Evolutionary conservation across 2,113 vertebrate genomes (phyloP).

Genomic region (Melanostigma gelatinosum): DNA sequence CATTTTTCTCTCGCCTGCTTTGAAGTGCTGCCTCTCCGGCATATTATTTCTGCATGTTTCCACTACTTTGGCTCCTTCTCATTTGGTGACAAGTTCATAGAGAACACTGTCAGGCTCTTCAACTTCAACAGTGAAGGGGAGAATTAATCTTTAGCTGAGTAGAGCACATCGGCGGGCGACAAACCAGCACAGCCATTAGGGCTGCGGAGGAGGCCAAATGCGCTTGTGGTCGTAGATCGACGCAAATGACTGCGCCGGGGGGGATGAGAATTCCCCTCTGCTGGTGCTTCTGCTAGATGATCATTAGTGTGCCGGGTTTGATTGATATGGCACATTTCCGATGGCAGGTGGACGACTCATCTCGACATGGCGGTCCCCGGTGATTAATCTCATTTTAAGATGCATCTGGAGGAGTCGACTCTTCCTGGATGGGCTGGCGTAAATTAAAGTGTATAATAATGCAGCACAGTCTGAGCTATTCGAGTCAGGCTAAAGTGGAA

Average conservation of each 20-base stretch:
- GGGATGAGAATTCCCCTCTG: conserved; percentile 59
- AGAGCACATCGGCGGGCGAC: conserved; percentile 66
- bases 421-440: conserved; percentile 54
- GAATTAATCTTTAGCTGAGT: conserved; percentile 66
- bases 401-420: conserved; percentile 67
- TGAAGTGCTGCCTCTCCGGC: conserved; percentile 35
- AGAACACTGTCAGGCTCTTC: conserved; percentile 49
- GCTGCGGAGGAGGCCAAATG: conserved; percentile 69
- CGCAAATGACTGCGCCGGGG: conserved; percentile 70
- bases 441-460: conserved; percentile 69
- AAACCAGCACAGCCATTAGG: conserved; percentile 73
- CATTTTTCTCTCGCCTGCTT: conserved; percentile 10
- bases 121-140: conserved; percentile 46
- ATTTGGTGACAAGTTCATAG: conserved; percentile 41
- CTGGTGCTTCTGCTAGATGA: conserved; percentile 65
- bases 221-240: conserved; percentile 64
- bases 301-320: conserved; percentile 73
- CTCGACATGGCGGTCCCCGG: conserved; percentile 58
- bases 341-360: conserved; percentile 76
- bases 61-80: conserved; percentile 36
- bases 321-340: conserved; percentile 76
- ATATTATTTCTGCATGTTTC: conserved; percentile 40
- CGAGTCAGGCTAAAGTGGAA: conserved; percentile 25
- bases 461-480: conserved; percentile 27
- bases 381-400: conserved; percentile 77